Evolutionary conservation across 2,113 vertebrate genomes (phyloP).

Genomic region (Thomomys bottae): DNA sequence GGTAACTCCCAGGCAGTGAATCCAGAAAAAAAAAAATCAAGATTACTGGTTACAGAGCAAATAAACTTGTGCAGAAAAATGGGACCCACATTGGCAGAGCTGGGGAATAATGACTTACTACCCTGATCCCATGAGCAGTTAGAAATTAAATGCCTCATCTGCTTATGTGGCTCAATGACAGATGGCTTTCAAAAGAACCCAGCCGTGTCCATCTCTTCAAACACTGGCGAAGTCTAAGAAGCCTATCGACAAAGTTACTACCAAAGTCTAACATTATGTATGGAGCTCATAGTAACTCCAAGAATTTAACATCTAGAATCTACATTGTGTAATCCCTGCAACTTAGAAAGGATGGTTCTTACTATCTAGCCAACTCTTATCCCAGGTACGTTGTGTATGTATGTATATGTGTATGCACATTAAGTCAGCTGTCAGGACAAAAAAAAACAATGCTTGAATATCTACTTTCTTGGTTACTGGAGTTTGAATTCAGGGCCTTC

Average conservation of each 20-base stretch:
- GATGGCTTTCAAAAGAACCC: neutral
- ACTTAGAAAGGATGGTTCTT: slow-evolving; percentile 51
- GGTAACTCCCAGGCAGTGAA: slow-evolving; percentile 8
- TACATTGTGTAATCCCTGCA: slow-evolving; percentile 40
- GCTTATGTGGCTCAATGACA: neutral
- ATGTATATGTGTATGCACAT: neutral
- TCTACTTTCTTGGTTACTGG: slow-evolving; percentile 17
- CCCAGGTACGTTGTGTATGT: neutral
- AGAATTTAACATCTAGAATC: slow-evolving; percentile 57
- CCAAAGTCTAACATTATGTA: slow-evolving; percentile 32
- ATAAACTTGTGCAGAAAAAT: slow-evolving; percentile 40
- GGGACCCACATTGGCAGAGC: neutral
- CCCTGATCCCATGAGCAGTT: neutral
- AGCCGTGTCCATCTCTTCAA: slow-evolving; percentile 2
- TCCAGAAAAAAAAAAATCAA: neutral
- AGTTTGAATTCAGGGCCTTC: too few species aligned
- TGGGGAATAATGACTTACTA: neutral
- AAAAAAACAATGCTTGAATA: slow-evolving; percentile 57
- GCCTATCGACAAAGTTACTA: slow-evolving; percentile 12
- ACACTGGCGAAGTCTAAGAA: neutral
- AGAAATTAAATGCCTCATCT: slow-evolving; percentile 33
- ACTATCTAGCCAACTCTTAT: slow-evolving; percentile 39
- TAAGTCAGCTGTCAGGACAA: neutral
- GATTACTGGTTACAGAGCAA: neutral
- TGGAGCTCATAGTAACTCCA: slow-evolving; percentile 16